phyloP scores from a whole-genome alignment of 2,797 vertebrate genomes.

The Morus bassanus region DNA sequence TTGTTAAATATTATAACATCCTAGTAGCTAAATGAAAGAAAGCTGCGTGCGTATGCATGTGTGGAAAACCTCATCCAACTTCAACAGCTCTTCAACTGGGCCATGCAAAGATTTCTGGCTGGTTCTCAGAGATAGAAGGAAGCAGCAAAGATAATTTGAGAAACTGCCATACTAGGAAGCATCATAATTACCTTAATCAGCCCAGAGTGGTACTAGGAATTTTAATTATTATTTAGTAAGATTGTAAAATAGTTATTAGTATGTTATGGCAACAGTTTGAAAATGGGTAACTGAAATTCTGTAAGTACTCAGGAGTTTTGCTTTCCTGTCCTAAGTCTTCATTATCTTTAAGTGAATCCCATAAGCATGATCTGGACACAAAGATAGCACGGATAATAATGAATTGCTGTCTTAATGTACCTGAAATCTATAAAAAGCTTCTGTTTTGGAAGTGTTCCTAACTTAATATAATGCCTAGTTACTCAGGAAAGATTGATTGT shows the following conservation, averaged over 20 bases:
- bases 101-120: neutral
- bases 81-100: neutral
- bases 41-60: rapidly evolving
- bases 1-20: neutral
- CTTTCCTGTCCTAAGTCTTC: neutral
- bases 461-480: neutral
- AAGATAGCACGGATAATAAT: neutral
- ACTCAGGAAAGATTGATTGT: neutral
- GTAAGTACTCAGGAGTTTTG: neutral
- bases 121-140: neutral
- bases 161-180: neutral
- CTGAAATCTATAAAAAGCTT: neutral
- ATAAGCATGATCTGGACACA: neutral
- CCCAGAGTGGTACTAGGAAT: neutral
- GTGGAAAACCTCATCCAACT: neutral
- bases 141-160: neutral
- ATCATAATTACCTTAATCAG: neutral
- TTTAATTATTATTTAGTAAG: neutral
- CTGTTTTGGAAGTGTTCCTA: neutral
- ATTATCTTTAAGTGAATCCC: neutral
- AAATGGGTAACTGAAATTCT: neutral
- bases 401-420: neutral
- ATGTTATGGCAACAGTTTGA: neutral
- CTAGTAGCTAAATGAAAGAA: neutral
- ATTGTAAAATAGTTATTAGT: neutral